Percentiles rank a stretch among this genome's conserved stretches.
Evolutionary conservation across 2,113 vertebrate species (phyloP).

Genomic region (Noturus placidus): DNA sequence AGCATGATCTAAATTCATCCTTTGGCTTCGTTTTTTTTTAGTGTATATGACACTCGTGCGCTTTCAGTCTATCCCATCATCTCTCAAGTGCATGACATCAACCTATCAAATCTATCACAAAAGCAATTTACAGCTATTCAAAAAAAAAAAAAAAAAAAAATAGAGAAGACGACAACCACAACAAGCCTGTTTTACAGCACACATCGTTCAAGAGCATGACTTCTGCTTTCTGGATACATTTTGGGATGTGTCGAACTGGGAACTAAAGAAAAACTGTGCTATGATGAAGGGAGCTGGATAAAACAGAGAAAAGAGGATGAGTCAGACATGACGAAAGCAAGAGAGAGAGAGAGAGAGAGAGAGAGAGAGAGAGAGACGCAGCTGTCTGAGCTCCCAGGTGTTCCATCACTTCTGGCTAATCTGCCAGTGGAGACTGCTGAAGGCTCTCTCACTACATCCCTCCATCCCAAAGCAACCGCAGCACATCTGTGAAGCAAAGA

Average conservation of each 20-base stretch:
- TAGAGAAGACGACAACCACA: background rate
- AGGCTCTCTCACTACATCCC: conserved; percentile 17
- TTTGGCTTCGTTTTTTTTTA: conserved; percentile 40
- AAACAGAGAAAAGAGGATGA: background rate
- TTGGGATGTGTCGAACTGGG: background rate
- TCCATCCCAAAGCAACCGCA: conserved; percentile 24
- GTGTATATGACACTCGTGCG: background rate
- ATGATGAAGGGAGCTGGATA: background rate
- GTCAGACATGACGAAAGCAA: background rate
- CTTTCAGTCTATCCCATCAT: background rate
- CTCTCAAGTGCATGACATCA: background rate
- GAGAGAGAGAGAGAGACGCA: background rate
- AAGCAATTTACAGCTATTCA: conserved; percentile 29
- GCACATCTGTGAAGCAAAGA: conserved; percentile 54
- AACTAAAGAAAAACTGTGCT: background rate
- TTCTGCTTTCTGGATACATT: conserved; percentile 18
- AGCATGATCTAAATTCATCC: conserved; percentile 5
- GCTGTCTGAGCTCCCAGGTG: conserved; percentile 49
- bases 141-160: background rate
- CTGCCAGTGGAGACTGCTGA: conserved; percentile 50
- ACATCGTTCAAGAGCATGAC: conserved; percentile 18
- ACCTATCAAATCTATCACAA: background rate
- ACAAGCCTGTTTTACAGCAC: background rate
- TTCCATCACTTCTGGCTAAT: conserved; percentile 41
- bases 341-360: background rate